A percentile compares a stretch with the other conserved stretches of the same genome.
Conservation (phyloP, 2,797 vertebrate species). For the Poecilia picta region DNA sequence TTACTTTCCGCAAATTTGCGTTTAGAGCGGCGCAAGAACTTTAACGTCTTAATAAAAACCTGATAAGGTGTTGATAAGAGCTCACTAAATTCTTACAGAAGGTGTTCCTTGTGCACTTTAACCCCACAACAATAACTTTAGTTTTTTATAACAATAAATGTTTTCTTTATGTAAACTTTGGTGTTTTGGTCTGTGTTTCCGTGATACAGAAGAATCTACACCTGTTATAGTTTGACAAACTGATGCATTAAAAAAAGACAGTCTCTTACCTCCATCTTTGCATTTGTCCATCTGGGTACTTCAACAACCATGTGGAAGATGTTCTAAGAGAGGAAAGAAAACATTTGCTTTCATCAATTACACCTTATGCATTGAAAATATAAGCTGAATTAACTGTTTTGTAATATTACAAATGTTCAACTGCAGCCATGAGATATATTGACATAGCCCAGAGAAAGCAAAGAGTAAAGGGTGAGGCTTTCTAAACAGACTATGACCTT, state of each 20-base stretch:
- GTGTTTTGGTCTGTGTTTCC: not conserved
- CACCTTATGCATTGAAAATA: not conserved
- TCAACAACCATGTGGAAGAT: conserved; percentile 96
- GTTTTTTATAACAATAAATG: not conserved
- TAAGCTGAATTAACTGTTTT: not conserved
- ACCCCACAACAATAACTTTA: not conserved
- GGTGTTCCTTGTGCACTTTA: not conserved
- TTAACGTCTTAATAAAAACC: not conserved
- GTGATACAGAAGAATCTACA: not conserved
- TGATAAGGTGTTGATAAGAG: not conserved
- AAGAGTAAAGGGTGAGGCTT: conserved; percentile 59
- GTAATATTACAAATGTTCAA: conserved; percentile 33
- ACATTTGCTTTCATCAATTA: not conserved
- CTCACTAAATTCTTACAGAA: not conserved
- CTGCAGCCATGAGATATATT: conserved; percentile 20
- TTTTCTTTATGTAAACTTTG: not conserved
- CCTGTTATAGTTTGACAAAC: not conserved
- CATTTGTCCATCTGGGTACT: conserved; percentile 97
- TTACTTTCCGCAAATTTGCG: not conserved
- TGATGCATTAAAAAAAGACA: not conserved
- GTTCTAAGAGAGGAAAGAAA: conserved; percentile 77
- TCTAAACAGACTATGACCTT: conserved; percentile 49
- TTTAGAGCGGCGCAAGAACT: not conserved
- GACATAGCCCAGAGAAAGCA: conserved; percentile 30
- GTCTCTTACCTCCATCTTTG: conserved; percentile 94